phyloP scores from a whole-genome alignment of 1,140 invertebrate genomes.

The Oedothorax gibbosus region DNA sequence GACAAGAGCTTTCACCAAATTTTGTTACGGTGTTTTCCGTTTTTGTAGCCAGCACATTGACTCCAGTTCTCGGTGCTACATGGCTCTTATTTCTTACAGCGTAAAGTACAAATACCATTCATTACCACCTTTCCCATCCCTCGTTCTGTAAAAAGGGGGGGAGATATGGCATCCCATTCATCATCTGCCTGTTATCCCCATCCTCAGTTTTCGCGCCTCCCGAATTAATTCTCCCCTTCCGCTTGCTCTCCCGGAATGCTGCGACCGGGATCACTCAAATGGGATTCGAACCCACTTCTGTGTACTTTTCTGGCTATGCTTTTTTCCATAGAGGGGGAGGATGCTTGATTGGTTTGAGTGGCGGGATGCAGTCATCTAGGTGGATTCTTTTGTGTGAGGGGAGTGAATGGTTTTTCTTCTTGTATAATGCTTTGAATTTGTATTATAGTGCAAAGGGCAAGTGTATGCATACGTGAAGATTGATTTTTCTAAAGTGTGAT shows the following conservation, averaged over 20 bases:
- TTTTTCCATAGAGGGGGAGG: neutral
- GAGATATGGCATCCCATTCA: constrained; percentile 36
- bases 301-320: constrained; percentile 15
- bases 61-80: too few relatives aligned
- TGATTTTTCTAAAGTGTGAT: neutral
- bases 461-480: neutral
- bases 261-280: constrained; percentile 18
- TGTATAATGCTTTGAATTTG: neutral
- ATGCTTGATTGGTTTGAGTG: constrained; percentile 1
- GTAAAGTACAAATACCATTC: too few relatives aligned
- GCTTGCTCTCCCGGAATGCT: constrained; percentile 7
- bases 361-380: neutral
- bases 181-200: constrained; percentile 41
- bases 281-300: constrained; percentile 42
- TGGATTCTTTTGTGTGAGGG: neutral
- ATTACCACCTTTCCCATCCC: too few relatives aligned
- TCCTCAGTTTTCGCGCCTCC: constrained; percentile 17
- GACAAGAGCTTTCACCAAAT: too few relatives aligned
- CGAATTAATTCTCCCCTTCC: constrained; percentile 50
- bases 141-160: neutral
- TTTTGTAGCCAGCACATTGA: too few relatives aligned
- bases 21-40: too few relatives aligned
- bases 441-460: neutral
- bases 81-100: too few relatives aligned
- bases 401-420: constrained; percentile 2